These are phyloP conservation scores for Uloborus plumipes DNA, from an alignment of 2,888 invertebrate species.

Conservation along the genomic window DNA sequence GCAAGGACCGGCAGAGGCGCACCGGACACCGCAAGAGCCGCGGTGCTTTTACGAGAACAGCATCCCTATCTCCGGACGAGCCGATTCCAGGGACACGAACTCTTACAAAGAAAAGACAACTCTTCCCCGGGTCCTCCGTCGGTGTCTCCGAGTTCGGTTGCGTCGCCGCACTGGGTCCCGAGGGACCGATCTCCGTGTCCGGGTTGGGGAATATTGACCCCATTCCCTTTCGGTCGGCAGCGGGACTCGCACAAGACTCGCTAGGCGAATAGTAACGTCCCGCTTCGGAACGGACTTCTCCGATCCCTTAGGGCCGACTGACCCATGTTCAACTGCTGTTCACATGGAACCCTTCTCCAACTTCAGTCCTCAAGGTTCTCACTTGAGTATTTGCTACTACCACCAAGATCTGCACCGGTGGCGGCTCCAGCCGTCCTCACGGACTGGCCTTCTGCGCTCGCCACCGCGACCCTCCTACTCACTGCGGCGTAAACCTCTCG, in stretches of 20 bases:
- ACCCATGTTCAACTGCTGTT: slow-evolving; percentile 74
- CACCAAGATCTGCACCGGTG: no score
- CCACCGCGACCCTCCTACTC: no score
- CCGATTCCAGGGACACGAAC: slow-evolving; percentile 72
- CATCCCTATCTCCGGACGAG: slow-evolving; percentile 72
- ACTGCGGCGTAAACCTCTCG: no score
- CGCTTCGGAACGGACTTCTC: slow-evolving; percentile 68
- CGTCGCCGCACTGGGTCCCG: no score
- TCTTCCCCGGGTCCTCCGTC: slow-evolving; percentile 71
- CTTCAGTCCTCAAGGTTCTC: slow-evolving; percentile 68
- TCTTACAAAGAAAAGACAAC: slow-evolving; percentile 73
- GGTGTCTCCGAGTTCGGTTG: no score
- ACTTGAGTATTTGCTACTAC: no score
- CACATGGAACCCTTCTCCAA: slow-evolving; percentile 76
- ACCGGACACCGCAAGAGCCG: slow-evolving; percentile 71
- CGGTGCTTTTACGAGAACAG: slow-evolving; percentile 71
- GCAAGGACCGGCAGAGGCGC: slow-evolving; percentile 67
- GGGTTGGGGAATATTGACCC: no score
- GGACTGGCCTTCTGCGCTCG: no score
- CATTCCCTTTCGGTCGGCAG: no score
- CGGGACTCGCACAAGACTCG: no score
- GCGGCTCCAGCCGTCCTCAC: no score
- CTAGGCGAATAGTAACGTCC: slow-evolving; percentile 69
- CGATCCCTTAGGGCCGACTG: slow-evolving; percentile 71
- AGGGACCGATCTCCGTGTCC: no score